phyloP scores from a whole-genome alignment of 2,113 vertebrate species.

The Porphyrio hochstetteri region DNA sequence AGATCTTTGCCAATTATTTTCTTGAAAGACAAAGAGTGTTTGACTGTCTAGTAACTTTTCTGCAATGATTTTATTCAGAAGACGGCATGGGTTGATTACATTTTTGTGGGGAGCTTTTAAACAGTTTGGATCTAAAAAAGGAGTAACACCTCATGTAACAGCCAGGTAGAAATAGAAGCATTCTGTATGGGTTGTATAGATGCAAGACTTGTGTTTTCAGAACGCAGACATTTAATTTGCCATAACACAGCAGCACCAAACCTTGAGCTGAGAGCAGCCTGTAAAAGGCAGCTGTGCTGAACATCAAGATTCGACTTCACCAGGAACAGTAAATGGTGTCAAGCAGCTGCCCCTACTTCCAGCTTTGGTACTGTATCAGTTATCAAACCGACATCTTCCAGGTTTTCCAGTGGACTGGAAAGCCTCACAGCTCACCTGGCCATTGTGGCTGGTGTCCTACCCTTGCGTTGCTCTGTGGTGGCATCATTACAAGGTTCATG shows the following conservation, averaged over 20 bases:
- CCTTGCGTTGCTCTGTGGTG: background rate
- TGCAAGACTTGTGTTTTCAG: background rate
- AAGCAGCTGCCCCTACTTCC: background rate
- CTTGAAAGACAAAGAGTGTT: background rate
- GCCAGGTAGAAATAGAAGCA: background rate
- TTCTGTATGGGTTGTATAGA: background rate
- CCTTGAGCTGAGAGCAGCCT: fast-evolving
- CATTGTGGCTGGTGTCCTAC: background rate
- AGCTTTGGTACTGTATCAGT: background rate
- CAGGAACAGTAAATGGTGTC: background rate
- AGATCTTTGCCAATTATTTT: background rate
- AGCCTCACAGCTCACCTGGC: background rate
- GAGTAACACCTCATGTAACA: background rate
- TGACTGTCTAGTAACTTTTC: background rate
- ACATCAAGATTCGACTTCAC: background rate
- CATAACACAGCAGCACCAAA: background rate
- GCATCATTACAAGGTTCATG: background rate
- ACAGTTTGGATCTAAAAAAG: background rate
- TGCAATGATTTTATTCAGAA: background rate
- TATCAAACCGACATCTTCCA: background rate
- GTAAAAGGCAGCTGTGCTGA: background rate
- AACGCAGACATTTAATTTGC: background rate
- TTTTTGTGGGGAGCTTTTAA: background rate
- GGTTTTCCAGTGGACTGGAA: background rate
- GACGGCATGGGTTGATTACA: background rate